Percentiles rank a stretch among this genome's conserved stretches.
These are phyloP conservation scores for Tragelaphus strepsiceros DNA, from an alignment of 2,113 vertebrate genomes.

Conservation along the genomic window DNA sequence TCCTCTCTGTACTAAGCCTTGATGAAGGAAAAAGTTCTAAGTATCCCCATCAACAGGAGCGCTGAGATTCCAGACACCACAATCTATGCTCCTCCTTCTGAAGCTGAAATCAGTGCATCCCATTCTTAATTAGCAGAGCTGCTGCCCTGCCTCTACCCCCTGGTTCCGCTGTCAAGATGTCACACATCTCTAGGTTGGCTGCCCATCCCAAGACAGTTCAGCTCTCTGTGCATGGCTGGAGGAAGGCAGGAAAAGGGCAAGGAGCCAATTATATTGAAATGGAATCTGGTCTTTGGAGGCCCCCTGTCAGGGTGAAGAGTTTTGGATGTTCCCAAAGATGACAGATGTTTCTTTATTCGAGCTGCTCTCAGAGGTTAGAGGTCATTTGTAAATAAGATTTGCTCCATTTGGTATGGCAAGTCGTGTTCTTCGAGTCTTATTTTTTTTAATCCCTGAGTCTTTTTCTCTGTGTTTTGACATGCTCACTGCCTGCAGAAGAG, in stretches of 20 bases:
- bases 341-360: conserved; percentile 67
- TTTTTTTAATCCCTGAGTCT: neutral
- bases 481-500: neutral
- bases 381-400: conserved; percentile 73
- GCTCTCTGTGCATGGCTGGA: conserved; percentile 33
- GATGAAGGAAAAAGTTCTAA: neutral
- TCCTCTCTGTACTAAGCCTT: neutral
- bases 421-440: neutral
- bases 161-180: conserved; percentile 37
- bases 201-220: neutral
- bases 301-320: conserved; percentile 47
- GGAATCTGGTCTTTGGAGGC: conserved; percentile 54
- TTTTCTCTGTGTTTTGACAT: conserved; percentile 27
- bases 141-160: neutral
- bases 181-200: neutral
- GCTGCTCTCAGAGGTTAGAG: conserved; percentile 47
- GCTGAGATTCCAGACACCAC: neutral
- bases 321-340: conserved; percentile 55
- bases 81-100: neutral
- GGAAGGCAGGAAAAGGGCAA: conserved; percentile 57
- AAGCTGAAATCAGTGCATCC: neutral
- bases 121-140: conserved; percentile 40
- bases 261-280: conserved; percentile 70
- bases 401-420: conserved; percentile 60
- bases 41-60: neutral